Base-by-base conservation (phyloP, 2,888 invertebrate genomes). In the Gandaritis pyraliata region DNA sequence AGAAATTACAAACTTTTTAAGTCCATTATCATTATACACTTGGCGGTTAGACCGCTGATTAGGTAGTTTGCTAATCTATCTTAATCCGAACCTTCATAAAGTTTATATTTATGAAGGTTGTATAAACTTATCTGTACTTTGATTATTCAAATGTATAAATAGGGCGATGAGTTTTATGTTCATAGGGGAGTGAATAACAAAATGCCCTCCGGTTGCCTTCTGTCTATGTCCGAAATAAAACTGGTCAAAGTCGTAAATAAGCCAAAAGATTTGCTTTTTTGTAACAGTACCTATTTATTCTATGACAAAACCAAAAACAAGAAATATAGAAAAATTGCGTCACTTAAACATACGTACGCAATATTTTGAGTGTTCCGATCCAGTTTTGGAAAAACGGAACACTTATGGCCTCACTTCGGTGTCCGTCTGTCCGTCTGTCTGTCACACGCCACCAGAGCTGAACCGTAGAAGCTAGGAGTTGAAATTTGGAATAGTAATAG, bases 91-190 rank as follows among this genome's bases (percentile, higher is more conserved):
- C 41, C 13, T 41, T 41, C 43, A 43, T 43, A 43, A 43, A 43
- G 29, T 47, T 47, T 13, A 29, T 47, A 46, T 47, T 47, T 47
- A 47, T 47, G 23, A 29, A 29, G 47, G 47, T n/a, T 47, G 30
- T 47, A 47, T 29, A 47, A 47, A 29, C 30, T 45, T 47, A 29
- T 13, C 8, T 8, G 18, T 16, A 43, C 43, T 43, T 43, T 43
- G 41, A 41, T 41, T 43, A 43, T 43, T 43, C 43, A 43, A 43
- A 43, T 43, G 43, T 16, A 41, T 15, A 8, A 43, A 43, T 43
- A 43, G 43, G 43, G 16, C 43, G 8, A 43, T 43, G 43, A 43
- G 16, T 43, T 43, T 43, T 43, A 43, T 16, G 33, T 43, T 10
- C 16, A 16, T 16, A 43, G 16, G 4, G 11, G 16, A 43, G 16